Evolutionary conservation across 2,113 vertebrate species (phyloP), one percentile per base, ranked within the genome.

Genomic region (Scatophagus argus): DNA sequence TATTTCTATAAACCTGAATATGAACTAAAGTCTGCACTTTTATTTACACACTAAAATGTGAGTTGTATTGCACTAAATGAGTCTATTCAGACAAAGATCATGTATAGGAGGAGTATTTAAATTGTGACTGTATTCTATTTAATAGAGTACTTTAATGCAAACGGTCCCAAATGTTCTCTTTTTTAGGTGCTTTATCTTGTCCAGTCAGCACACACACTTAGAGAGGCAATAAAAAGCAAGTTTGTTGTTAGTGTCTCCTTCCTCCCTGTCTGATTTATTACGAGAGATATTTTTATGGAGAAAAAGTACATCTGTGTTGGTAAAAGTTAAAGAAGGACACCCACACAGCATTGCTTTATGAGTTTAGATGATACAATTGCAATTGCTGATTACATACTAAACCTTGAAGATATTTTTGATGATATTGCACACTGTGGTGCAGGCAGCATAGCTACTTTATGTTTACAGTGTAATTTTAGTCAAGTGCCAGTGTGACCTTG

Each of bases 221-320:
- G 73, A 27, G 68, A 79, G 43, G 67, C 64, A 81, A 79, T 90
- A 61, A 79, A 87, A 82, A 72, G 19, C 43, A 58, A 32, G 47
- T 70, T 79, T 68, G 71, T 77, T 66, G 32, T 77, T 49, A 23
- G 19, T 32, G 59, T 62, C 83, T 61, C 6, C 43, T 39, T 60
- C 41, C 63, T 64, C 62, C 27, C 6, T n/a, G 6, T 79, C 51
- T 75, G 70, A 85, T 81, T 81, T 78, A 83, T 72, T 55, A 21
- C 21, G 2, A 46, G 36, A 52, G 29, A 52, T 72, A 46, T 52
- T 77, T 77, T 77, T 74, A 78, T 66, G 34, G 31, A 12, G 12
- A 25, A 31, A 49, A 64, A 66, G 21, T 72, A 74, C 74, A 77
- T 68, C 66, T 44, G 56, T 58, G 41, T 55, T 36, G 49, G 13